Percentiles rank a stretch among this genome's conserved stretches.
Conservation (phyloP, 2,113 vertebrate genomes). For the Neotragus moschatus region DNA sequence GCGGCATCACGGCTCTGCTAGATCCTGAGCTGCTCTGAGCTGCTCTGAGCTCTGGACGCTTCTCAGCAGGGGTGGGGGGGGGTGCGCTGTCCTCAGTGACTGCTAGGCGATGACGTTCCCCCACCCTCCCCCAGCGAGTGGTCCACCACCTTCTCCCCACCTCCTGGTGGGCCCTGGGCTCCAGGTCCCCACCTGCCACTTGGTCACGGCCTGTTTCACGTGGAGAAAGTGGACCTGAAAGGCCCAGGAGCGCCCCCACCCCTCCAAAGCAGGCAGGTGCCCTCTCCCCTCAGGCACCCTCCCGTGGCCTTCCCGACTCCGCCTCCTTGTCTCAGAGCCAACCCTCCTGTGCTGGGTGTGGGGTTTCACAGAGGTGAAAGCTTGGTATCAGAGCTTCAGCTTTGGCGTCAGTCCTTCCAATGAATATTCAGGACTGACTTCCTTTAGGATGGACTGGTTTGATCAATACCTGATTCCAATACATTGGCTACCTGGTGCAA, state of each 20-base stretch:
- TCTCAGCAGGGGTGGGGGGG: background rate
- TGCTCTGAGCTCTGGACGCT: rapidly evolving
- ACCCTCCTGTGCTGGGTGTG: background rate
- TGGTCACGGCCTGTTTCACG: background rate
- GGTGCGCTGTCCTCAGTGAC: background rate
- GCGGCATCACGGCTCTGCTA: background rate
- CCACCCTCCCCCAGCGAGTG: rapidly evolving
- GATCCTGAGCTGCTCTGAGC: no score
- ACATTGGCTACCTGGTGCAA: background rate
- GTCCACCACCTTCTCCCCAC: background rate
- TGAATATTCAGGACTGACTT: background rate
- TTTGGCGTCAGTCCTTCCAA: background rate
- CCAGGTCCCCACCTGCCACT: background rate
- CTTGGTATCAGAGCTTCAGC: background rate
- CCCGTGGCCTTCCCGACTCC: background rate
- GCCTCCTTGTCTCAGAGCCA: no score
- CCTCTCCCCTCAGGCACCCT: background rate
- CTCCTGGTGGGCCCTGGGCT: background rate
- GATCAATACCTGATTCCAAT: background rate
- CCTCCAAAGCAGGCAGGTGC: background rate
- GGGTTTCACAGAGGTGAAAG: background rate
- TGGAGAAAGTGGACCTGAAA: background rate
- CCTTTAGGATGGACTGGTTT: background rate
- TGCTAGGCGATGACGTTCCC: background rate
- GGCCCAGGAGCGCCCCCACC: background rate